A percentile compares a stretch with the other conserved stretches of the same genome.
Evolutionary conservation across 2,797 vertebrate species (phyloP).

Genomic region (Acestrorhynchus altus): DNA sequence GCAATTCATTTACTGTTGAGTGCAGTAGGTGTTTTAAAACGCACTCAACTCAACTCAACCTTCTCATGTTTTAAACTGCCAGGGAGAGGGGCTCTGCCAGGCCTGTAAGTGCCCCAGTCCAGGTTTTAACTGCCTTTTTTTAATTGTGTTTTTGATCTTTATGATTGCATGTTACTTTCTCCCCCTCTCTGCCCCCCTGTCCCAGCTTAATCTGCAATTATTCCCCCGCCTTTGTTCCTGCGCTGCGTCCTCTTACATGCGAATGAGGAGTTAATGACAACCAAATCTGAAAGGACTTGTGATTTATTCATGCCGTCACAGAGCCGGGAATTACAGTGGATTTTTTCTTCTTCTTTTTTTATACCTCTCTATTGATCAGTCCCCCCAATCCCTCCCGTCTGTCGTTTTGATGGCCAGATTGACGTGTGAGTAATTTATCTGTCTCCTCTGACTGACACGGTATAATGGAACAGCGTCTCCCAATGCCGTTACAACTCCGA

Average conservation of each 20-base stretch:
- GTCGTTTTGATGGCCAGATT: constrained; percentile 80
- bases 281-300: constrained; percentile 60
- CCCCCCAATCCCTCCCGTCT: constrained; percentile 70
- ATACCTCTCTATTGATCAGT: constrained; percentile 79
- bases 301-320: constrained; percentile 64
- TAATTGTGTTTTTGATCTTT: constrained; percentile 84
- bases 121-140: constrained; percentile 72
- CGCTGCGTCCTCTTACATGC: constrained; percentile 68
- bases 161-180: constrained; percentile 75
- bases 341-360: constrained; percentile 54
- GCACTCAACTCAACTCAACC: constrained; percentile 66
- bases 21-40: constrained; percentile 76
- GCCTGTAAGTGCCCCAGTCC: constrained; percentile 59
- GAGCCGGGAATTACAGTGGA: constrained; percentile 59
- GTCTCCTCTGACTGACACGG: constrained; percentile 86
- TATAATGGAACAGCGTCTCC: constrained; percentile 86
- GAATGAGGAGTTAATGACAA: constrained; percentile 64
- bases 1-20: constrained; percentile 84
- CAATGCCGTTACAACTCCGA: constrained; percentile 80
- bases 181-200: constrained; percentile 65
- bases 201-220: constrained; percentile 76
- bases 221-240: constrained; percentile 52
- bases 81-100: constrained; percentile 33
- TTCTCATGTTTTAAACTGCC: constrained; percentile 75
- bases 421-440: constrained; percentile 87